A percentile compares a stretch with the other conserved stretches of the same genome.
Conservation (phyloP, 2,113 vertebrate species). For the Malaclemys terrapin region DNA sequence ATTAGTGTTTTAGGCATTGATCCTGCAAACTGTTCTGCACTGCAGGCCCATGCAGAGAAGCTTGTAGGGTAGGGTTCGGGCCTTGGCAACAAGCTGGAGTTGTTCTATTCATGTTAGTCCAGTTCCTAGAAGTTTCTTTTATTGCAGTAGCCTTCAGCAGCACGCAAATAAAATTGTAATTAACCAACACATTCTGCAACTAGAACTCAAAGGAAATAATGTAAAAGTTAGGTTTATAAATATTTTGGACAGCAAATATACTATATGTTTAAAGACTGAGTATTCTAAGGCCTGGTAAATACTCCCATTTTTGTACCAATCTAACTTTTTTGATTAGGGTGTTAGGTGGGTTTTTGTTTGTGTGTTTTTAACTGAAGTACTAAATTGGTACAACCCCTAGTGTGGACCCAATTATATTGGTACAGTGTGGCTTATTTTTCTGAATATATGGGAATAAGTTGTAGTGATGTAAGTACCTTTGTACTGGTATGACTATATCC, state of each 20-base stretch:
- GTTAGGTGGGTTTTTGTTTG: neutral
- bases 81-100: neutral
- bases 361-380: neutral
- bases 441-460: neutral
- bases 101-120: neutral
- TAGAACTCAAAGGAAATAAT: neutral
- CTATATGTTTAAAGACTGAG: neutral
- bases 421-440: neutral
- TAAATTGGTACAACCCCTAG: neutral
- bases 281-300: neutral
- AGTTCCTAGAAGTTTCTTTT: neutral
- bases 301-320: neutral
- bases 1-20: neutral
- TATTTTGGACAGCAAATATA: neutral
- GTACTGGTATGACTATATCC: neutral
- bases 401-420: neutral
- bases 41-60: slow-evolving; percentile 27
- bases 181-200: neutral
- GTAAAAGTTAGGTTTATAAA: neutral
- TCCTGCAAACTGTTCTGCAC: neutral
- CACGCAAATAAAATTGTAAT: neutral
- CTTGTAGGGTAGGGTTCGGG: neutral
- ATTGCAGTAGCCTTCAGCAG: neutral
- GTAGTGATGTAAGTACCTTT: fast-evolving
- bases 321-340: neutral